Conservation (phyloP, 2,888 invertebrate genomes). For the Limnephilus marmoratus region DNA sequence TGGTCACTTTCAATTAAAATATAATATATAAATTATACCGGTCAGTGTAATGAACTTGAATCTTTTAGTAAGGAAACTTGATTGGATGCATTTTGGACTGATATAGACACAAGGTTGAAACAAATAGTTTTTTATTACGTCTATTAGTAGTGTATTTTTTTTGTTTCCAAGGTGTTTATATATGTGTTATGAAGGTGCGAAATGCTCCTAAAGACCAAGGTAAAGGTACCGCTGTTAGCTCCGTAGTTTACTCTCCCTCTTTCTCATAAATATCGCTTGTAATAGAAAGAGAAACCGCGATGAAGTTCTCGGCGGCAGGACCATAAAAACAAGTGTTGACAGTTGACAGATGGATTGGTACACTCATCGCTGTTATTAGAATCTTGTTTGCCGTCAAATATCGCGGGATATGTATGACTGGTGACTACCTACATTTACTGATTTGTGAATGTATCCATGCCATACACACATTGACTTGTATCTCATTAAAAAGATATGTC, state of each 20-base stretch:
- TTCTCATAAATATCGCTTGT: neutral
- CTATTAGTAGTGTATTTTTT: neutral
- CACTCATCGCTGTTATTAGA: neutral
- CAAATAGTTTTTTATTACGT: neutral
- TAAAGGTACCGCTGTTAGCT: neutral
- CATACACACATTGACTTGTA: neutral
- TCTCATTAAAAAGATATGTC: neutral
- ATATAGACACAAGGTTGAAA: constrained; percentile 10
- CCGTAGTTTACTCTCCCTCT: neutral
- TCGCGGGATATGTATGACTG: neutral
- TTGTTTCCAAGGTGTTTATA: neutral
- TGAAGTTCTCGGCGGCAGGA: neutral
- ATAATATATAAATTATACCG: constrained; percentile 16
- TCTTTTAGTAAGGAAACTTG: constrained; percentile 20
- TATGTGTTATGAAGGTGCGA: neutral
- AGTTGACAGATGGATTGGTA: neutral
- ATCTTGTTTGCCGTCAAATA: constrained; percentile 39
- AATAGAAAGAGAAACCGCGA: neutral
- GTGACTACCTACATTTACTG: neutral
- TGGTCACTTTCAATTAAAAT: neutral
- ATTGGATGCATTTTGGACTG: neutral
- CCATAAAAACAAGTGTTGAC: neutral
- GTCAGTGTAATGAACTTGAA: constrained; percentile 35
- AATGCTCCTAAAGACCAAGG: neutral
- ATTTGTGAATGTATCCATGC: neutral